These are phyloP conservation scores for Drosophila pseudotalamancana DNA, from an alignment of 2,888 invertebrate species.

Conservation along the genomic window DNA sequence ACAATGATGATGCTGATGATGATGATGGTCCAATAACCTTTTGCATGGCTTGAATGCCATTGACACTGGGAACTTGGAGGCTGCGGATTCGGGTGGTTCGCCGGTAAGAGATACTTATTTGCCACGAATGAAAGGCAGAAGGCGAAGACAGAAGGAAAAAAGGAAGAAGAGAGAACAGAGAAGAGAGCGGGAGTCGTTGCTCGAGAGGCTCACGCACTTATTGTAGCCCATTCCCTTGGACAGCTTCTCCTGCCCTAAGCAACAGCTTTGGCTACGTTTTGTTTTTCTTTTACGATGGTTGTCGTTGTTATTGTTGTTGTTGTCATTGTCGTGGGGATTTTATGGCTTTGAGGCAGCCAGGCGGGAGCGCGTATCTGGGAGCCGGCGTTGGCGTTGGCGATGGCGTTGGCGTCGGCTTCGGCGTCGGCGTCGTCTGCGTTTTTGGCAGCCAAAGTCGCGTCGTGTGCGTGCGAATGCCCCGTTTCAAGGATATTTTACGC, in stretches of 20 bases:
- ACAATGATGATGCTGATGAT: constrained; percentile 18
- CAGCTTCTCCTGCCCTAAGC: not conserved
- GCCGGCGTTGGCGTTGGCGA: constrained; percentile 51
- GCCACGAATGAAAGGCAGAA: constrained; percentile 1
- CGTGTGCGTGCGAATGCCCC: constrained; percentile 58
- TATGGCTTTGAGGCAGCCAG: constrained; percentile 61
- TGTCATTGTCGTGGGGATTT: constrained; percentile 50
- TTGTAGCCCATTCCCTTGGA: constrained; percentile 21
- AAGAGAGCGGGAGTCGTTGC: constrained; percentile 60
- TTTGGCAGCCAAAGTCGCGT: constrained; percentile 33
- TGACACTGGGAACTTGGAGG: constrained; percentile 56
- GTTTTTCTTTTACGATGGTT: constrained; percentile 28
- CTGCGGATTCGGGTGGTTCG: constrained; percentile 24
- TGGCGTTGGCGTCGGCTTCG: constrained; percentile 54
- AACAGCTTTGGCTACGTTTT: constrained; percentile 31
- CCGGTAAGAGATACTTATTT: constrained; percentile 46
- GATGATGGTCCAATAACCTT: constrained; percentile 73
- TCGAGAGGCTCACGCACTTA: constrained; percentile 65
- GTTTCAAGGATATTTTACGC: constrained; percentile 63
- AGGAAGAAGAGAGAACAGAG: not conserved
- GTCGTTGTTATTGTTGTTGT: constrained; percentile 23
- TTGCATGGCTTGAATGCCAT: constrained; percentile 56
- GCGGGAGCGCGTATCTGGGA: constrained; percentile 54
- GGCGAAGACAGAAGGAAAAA: constrained; percentile 1
- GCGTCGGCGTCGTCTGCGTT: constrained; percentile 58